phyloP scores from a whole-genome alignment of 2,113 vertebrate genomes.

The Butorides virescens region DNA sequence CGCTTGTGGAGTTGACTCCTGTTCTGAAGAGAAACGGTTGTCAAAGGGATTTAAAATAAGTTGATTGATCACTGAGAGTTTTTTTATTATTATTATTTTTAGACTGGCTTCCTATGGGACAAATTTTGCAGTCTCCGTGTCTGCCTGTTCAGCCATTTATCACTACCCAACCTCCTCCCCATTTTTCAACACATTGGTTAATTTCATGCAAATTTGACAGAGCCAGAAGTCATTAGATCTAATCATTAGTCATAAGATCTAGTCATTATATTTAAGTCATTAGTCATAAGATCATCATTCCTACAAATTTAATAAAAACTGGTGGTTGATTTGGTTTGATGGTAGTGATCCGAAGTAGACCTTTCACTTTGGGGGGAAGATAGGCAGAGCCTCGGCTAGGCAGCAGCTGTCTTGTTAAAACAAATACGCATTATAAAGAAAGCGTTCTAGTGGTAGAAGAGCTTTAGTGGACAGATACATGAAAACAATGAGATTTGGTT shows the following conservation, averaged over 20 bases:
- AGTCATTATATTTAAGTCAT: slow-evolving; percentile 32
- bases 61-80: background rate
- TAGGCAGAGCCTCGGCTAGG: background rate
- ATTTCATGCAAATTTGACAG: slow-evolving; percentile 28
- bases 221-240: slow-evolving; percentile 48
- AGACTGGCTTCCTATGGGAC: background rate
- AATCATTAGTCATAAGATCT: slow-evolving; percentile 47
- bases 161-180: background rate
- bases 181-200: background rate
- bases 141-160: slow-evolving; percentile 14
- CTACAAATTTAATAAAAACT: background rate
- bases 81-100: background rate
- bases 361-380: background rate
- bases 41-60: background rate
- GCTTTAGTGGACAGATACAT: background rate
- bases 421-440: background rate
- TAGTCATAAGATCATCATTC: slow-evolving; percentile 25
- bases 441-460: background rate
- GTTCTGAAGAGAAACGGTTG: background rate
- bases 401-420: background rate
- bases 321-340: background rate
- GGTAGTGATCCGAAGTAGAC: background rate
- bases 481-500: background rate
- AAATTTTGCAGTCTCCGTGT: background rate
- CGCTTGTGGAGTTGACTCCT: background rate